Conservation (phyloP, 2,888 invertebrate genomes). For the Diachrysia chrysitis region DNA sequence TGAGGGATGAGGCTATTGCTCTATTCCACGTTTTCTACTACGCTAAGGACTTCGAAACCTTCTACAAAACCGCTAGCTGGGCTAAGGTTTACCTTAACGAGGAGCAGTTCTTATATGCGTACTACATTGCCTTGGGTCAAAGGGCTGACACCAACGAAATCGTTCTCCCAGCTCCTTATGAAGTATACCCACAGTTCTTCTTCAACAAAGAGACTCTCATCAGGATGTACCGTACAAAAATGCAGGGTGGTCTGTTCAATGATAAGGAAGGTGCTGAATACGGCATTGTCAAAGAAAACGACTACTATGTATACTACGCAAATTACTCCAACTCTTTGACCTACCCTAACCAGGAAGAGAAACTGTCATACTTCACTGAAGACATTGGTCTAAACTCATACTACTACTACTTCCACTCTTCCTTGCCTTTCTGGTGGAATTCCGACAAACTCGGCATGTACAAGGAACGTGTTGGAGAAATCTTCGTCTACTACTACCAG, state of each 20-base stretch:
- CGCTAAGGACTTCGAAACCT: slow-evolving; percentile 90
- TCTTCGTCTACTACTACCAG: slow-evolving; percentile 91
- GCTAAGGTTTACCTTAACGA: slow-evolving; percentile 90
- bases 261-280: slow-evolving; percentile 72
- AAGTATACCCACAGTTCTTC: slow-evolving; percentile 91
- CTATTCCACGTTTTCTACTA: slow-evolving; percentile 89
- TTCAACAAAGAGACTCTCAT: slow-evolving; percentile 88
- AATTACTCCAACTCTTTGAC: slow-evolving; percentile 89
- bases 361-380: slow-evolving; percentile 91
- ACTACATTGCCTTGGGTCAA: slow-evolving; percentile 89
- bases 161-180: slow-evolving; percentile 91
- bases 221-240: slow-evolving; percentile 80
- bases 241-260: slow-evolving; percentile 72
- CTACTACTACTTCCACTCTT: slow-evolving; percentile 91
- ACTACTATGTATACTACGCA: slow-evolving; percentile 84
- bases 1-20: slow-evolving; percentile 84
- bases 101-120: slow-evolving; percentile 90
- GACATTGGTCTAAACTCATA: slow-evolving; percentile 91
- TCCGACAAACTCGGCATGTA: slow-evolving; percentile 81
- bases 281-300: slow-evolving; percentile 78
- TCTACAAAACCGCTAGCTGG: slow-evolving; percentile 89
- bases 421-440: slow-evolving; percentile 91
- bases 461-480: slow-evolving; percentile 90
- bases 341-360: slow-evolving; percentile 89
- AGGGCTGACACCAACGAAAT: slow-evolving; percentile 89